A percentile compares a stretch with the other conserved stretches of the same genome.
phyloP scores from a whole-genome alignment of 2,113 vertebrate species.

The Pluvialis apricaria region DNA sequence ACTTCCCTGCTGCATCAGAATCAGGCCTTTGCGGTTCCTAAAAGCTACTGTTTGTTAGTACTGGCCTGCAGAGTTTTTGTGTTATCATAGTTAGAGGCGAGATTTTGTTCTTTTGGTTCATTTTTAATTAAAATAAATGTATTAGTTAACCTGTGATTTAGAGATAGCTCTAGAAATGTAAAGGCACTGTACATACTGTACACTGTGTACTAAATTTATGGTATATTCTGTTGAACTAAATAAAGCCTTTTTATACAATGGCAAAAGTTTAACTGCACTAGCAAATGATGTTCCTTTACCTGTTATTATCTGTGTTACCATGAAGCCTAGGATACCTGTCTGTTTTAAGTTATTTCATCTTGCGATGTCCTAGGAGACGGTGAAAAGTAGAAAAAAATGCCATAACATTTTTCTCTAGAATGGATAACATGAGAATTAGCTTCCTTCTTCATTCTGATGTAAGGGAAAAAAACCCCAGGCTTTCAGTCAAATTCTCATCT shows the following conservation, averaged over 20 bases:
- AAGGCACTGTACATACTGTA: background rate
- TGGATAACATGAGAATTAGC: background rate
- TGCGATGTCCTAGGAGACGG: background rate
- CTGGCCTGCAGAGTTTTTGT: background rate
- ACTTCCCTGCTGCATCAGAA: background rate
- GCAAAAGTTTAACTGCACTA: background rate
- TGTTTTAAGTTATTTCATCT: background rate
- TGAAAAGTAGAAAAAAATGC: constrained; percentile 22
- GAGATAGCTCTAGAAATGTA: background rate
- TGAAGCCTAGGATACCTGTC: background rate
- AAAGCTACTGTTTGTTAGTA: background rate
- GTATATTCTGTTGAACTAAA: background rate
- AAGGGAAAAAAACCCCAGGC: background rate
- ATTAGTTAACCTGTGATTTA: background rate
- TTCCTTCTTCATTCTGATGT: background rate
- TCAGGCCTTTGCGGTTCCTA: background rate
- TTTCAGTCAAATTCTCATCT: constrained; percentile 6
- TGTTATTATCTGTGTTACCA: background rate
- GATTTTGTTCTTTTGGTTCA: background rate
- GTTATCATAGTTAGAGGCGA: background rate
- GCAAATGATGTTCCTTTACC: background rate
- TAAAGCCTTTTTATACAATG: background rate
- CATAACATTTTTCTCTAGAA: background rate
- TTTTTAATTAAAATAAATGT: background rate
- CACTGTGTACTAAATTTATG: background rate